Evolutionary conservation across 2,113 vertebrate species (phyloP), one percentile per base, ranked within the genome.

Genomic region (Cacatua alba): DNA sequence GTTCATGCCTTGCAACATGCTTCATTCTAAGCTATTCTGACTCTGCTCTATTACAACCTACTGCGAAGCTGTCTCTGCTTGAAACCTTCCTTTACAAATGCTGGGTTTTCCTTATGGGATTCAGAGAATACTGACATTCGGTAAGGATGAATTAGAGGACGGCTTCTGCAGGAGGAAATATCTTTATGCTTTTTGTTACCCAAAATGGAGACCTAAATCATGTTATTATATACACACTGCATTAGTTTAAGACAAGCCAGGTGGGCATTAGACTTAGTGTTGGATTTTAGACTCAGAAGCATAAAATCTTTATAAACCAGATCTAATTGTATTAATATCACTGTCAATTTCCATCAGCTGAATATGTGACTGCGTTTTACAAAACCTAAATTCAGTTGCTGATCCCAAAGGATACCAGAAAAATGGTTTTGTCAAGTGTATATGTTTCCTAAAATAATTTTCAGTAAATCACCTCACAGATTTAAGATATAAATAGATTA

Each of bases 321-420:
- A 15, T 62, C 8, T 10, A 67, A 83, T 4, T 69, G 17, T 13
- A 44, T 65, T 43, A 86, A 83, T 60, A 74, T 57, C 68, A 33
- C 28, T 67, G 46, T 7, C 59, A 37, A 11, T 88, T 91, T 72
- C 83, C 20, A 39, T 43, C 71, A 90, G 43, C 44, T 67, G 41
- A 86, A 44, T 21, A 5, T 3, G 29, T 21, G 37, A 62, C 23
- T 65, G 25, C 60, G 41, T 82, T 94, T 82, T 76, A 76, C 51
- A 75, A 93, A 95, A 64, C 53, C 65, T 82, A 87, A 94, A 92
- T 33, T 85, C 29, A 13, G 31, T n/a, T 91, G 55, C 51, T n/a
- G 14, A 64, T 48, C 87, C 33, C 55, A 87, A 82, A 78, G 72
- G 52, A 74, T 25, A 69, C 31, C 53, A 87, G 86, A 90, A 95